These are phyloP conservation scores for Cladorhizidae sp. DNA, from an alignment of 37 sponge, comb jelly and placozoan species.

Conservation along the genomic window DNA sequence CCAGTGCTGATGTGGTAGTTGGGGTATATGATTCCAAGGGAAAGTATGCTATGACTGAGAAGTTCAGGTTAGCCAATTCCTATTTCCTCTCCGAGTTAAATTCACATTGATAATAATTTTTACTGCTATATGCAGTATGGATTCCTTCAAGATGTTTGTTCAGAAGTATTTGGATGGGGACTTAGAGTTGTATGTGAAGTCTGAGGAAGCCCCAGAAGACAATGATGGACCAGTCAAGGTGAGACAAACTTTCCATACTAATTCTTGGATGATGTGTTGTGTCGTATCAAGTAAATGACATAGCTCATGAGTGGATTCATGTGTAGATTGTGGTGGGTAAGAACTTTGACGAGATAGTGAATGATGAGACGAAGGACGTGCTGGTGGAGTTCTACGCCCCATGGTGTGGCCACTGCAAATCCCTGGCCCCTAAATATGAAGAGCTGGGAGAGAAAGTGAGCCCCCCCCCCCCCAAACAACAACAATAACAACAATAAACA, in stretches of 20 bases:
- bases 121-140: conserved; percentile 55
- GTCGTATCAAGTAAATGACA: too few species aligned
- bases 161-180: conserved; percentile 72
- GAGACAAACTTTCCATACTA: neutral
- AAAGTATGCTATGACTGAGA: conserved; percentile 75
- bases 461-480: neutral
- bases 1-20: conserved; percentile 36
- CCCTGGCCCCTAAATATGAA: conserved; percentile 90
- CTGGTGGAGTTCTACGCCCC: conserved; percentile 95
- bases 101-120: neutral
- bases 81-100: too few species aligned
- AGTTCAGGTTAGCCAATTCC: conserved; percentile 58
- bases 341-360: conserved; percentile 90
- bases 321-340: conserved; percentile 82
- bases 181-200: conserved; percentile 81
- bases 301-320: neutral
- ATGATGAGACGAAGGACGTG: conserved; percentile 82
- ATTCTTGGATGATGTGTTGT: neutral
- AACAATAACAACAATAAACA: too few species aligned
- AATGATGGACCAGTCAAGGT: conserved; percentile 88
- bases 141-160: conserved; percentile 63
- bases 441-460: conserved; percentile 84
- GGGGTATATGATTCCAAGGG: conserved; percentile 62
- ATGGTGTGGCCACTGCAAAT: conserved; percentile 96
- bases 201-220: conserved; percentile 82